phyloP scores from a whole-genome alignment of 2,888 invertebrate genomes.

The Junonia oenone region DNA sequence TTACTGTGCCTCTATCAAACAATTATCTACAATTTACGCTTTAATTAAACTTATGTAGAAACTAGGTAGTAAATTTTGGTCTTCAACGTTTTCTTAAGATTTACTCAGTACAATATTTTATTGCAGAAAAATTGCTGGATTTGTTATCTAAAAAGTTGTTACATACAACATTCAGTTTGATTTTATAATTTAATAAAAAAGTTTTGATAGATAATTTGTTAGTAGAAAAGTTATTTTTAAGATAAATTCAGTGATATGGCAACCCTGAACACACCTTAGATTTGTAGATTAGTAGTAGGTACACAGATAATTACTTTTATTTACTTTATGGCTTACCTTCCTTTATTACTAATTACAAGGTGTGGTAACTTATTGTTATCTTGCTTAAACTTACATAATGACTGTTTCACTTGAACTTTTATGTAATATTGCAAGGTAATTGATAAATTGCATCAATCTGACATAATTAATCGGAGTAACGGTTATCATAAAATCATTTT shows the following conservation, averaged over 20 bases:
- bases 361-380: not conserved
- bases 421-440: not conserved
- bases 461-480: not conserved
- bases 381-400: not conserved
- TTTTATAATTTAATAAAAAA: too few species aligned
- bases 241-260: not conserved
- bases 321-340: constrained; percentile 15
- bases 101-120: too few species aligned
- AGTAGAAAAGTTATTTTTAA: too few species aligned
- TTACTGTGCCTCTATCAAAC: not conserved
- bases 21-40: not conserved
- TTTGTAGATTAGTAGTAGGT: constrained; percentile 25
- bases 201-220: too few species aligned
- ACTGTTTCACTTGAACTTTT: not conserved
- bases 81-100: too few species aligned
- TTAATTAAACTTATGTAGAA: too few species aligned
- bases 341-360: constrained; percentile 10
- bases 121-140: too few species aligned
- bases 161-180: too few species aligned
- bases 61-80: too few species aligned
- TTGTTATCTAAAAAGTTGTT: too few species aligned
- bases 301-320: constrained; percentile 24
- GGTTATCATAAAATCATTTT: constrained; percentile 1
- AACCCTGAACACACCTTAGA: constrained; percentile 24
- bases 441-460: not conserved